phyloP scores from a whole-genome alignment of 37 sponge, comb jelly and placozoan genomes.

The Aplysina aerophoba region DNA sequence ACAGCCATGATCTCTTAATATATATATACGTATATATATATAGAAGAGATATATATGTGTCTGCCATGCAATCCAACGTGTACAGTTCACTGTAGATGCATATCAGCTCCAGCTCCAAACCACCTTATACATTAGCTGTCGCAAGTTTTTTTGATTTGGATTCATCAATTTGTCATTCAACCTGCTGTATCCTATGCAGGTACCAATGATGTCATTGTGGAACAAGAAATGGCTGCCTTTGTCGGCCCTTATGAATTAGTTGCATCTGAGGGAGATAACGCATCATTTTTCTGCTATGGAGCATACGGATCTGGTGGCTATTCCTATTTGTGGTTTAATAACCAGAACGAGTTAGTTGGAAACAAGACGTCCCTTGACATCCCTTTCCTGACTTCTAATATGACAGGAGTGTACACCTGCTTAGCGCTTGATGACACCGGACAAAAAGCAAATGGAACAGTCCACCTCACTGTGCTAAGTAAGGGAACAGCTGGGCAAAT shows the following conservation, averaged over 20 bases:
- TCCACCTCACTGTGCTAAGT: neutral
- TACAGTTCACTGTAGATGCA: too few species aligned
- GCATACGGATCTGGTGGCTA: neutral
- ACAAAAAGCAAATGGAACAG: neutral
- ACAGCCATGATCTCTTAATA: too few species aligned
- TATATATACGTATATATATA: too few species aligned
- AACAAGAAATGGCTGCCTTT: neutral
- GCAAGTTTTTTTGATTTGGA: too few species aligned
- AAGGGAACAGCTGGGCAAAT: too few species aligned
- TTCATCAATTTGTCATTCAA: too few species aligned
- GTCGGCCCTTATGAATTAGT: neutral
- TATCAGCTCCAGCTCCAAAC: too few species aligned
- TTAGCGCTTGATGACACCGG: neutral
- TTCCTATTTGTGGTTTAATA: constrained; percentile 9
- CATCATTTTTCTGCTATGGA: constrained; percentile 22
- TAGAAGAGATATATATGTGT: too few species aligned
- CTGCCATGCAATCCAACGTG: too few species aligned
- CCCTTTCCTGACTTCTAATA: neutral
- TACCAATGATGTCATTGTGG: neutral
- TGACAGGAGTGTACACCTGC: constrained; percentile 3
- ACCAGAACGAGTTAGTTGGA: neutral
- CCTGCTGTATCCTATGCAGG: too few species aligned
- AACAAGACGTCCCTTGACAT: neutral
- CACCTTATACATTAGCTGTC: too few species aligned
- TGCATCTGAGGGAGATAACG: neutral